Evolutionary conservation across 2,113 vertebrate genomes (phyloP).

Genomic region (Anarhynchus alexandrinus): DNA sequence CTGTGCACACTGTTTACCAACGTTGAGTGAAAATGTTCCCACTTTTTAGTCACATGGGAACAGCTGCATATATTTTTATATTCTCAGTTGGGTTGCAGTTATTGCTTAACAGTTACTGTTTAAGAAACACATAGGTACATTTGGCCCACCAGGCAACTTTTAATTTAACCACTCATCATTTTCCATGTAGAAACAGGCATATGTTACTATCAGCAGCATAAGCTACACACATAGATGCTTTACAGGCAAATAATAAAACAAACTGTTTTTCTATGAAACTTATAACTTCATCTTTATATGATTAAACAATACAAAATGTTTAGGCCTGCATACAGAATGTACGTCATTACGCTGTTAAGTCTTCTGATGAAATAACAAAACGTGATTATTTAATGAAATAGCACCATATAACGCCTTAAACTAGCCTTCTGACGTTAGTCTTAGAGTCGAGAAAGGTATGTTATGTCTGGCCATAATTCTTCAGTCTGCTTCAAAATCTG

Average conservation of each 20-base stretch:
- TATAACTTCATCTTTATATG: background rate
- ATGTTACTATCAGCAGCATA: background rate
- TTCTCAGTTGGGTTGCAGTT: background rate
- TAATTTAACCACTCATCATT: background rate
- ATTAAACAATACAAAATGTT: background rate
- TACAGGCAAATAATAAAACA: background rate
- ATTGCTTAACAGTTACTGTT: background rate
- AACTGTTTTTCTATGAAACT: background rate
- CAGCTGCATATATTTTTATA: background rate
- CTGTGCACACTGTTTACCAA: background rate
- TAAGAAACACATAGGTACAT: background rate
- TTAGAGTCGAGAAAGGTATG: background rate
- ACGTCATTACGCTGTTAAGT: background rate
- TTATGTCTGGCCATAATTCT: background rate
- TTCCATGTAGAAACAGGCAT: background rate
- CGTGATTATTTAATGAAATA: background rate
- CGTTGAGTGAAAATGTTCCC: background rate
- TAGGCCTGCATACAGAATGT: background rate
- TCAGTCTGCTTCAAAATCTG: background rate
- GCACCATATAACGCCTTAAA: background rate
- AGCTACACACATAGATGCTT: accelerated
- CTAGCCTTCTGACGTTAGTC: background rate
- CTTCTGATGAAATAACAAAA: background rate
- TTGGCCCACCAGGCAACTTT: background rate
- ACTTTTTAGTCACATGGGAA: background rate